phyloP scores from a whole-genome alignment of 2,113 vertebrate species.

The Heloderma charlesbogerti region DNA sequence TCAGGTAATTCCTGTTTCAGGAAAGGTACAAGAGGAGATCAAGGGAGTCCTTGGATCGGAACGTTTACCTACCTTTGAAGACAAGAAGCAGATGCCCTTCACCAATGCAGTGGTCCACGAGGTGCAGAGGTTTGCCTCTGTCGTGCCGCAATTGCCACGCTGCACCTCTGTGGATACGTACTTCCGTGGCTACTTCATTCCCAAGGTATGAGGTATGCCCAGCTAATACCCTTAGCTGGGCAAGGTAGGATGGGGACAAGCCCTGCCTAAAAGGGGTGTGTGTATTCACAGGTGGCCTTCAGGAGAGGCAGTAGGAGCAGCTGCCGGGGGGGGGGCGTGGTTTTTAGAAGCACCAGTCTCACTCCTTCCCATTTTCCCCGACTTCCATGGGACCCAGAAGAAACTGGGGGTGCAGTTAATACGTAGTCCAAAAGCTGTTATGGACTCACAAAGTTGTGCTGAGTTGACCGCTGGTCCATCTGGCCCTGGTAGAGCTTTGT shows the following conservation, averaged over 20 bases:
- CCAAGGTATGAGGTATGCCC: slow-evolving; percentile 57
- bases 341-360: neutral
- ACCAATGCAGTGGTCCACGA: slow-evolving; percentile 83
- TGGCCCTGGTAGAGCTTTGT: neutral
- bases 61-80: slow-evolving; percentile 39
- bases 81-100: slow-evolving; percentile 72
- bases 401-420: neutral
- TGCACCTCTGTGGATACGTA: neutral
- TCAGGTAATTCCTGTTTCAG: slow-evolving; percentile 26
- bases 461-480: neutral
- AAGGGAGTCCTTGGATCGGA: slow-evolving; percentile 27
- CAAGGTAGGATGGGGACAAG: neutral
- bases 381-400: neutral
- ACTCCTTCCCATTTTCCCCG: neutral
- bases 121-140: slow-evolving; percentile 81
- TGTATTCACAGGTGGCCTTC: neutral
- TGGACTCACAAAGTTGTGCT: neutral
- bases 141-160: slow-evolving; percentile 65
- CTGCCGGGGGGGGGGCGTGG: too few relatives aligned
- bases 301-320: neutral
- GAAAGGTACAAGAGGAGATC: slow-evolving; percentile 65
- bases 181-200: slow-evolving; percentile 65
- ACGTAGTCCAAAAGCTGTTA: neutral
- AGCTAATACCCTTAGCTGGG: neutral
- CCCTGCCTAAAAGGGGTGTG: neutral